Evolutionary conservation across 2,888 invertebrate genomes (phyloP).

Genomic region (Drosophila kokeensis): DNA sequence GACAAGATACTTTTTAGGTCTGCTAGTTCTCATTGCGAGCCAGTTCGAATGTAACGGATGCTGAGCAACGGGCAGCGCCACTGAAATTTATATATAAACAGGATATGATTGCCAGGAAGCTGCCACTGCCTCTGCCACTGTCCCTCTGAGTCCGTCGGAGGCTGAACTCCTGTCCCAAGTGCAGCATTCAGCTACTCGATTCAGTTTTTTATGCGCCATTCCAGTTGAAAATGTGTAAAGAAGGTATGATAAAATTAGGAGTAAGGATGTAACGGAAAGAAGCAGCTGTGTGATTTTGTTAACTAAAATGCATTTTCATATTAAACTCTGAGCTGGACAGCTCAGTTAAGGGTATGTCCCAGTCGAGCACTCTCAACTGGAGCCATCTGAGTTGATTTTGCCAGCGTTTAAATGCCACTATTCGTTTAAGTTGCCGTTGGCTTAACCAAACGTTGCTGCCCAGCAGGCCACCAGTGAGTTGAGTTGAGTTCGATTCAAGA

Average conservation of each 20-base stretch:
- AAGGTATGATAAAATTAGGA: not conserved
- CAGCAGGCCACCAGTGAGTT: not conserved
- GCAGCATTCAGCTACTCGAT: slow-evolving; percentile 52
- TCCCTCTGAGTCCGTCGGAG: not conserved
- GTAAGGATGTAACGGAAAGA: not conserved
- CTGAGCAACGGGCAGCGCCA: slow-evolving; percentile 44
- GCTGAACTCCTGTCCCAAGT: slow-evolving; percentile 17
- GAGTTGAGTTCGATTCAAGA: slow-evolving; percentile 1
- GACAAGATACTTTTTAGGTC: slow-evolving; percentile 28
- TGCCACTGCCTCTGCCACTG: slow-evolving; percentile 6
- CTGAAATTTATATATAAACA: slow-evolving; percentile 75
- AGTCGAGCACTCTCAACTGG: not conserved
- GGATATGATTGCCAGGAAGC: slow-evolving; percentile 77
- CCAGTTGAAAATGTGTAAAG: not conserved
- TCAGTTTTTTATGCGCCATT: not conserved
- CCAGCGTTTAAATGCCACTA: slow-evolving; percentile 61
- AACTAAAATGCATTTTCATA: not conserved
- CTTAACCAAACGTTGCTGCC: slow-evolving; percentile 45
- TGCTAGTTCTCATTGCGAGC: slow-evolving; percentile 45
- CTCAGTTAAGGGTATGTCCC: not conserved
- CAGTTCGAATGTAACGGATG: slow-evolving; percentile 74
- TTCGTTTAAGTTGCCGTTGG: slow-evolving; percentile 50
- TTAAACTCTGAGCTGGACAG: not conserved
- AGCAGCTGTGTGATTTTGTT: not conserved
- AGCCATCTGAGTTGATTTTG: slow-evolving; percentile 1